A percentile compares a stretch with the other conserved stretches of the same genome.
phyloP scores from a whole-genome alignment of 92 coral and sea anemone species.

The Bergia puertoricense region DNA sequence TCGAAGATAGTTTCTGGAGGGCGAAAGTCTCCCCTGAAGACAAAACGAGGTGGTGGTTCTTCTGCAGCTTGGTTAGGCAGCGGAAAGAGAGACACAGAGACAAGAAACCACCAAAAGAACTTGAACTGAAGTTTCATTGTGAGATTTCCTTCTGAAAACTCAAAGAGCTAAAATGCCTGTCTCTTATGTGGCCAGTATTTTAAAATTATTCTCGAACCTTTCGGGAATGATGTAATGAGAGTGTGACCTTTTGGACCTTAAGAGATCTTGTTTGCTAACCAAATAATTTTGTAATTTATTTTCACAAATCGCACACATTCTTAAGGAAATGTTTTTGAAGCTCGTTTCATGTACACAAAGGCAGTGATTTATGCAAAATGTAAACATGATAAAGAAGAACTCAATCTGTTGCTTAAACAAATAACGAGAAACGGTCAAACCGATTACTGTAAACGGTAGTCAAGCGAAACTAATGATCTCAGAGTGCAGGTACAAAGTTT shows the following conservation, averaged over 20 bases:
- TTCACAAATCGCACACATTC: not conserved
- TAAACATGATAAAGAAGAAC: too few relatives aligned
- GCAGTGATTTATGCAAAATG: too few relatives aligned
- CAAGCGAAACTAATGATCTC: not conserved
- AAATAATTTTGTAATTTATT: too few relatives aligned
- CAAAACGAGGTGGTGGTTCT: not conserved
- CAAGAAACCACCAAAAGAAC: not conserved
- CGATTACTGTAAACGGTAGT: too few relatives aligned
- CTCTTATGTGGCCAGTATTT: not conserved
- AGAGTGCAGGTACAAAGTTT: not conserved
- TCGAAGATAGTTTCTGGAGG: not conserved
- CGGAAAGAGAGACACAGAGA: not conserved
- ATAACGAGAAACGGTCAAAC: too few relatives aligned
- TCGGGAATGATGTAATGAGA: not conserved
- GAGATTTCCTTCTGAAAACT: not conserved
- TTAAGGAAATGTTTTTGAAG: too few relatives aligned
- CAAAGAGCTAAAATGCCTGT: not conserved
- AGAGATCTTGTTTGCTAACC: not conserved
- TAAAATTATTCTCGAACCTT: too few relatives aligned
- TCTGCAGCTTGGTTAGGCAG: not conserved
- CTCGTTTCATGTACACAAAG: too few relatives aligned
- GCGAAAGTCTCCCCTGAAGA: not conserved
- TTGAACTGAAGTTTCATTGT: not conserved
- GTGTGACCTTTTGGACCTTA: not conserved
- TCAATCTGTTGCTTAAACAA: too few relatives aligned